A percentile compares a stretch with the other conserved stretches of the same genome.
Evolutionary conservation across 2,888 invertebrate species (phyloP).

Genomic region (Masnerella sp.): DNA sequence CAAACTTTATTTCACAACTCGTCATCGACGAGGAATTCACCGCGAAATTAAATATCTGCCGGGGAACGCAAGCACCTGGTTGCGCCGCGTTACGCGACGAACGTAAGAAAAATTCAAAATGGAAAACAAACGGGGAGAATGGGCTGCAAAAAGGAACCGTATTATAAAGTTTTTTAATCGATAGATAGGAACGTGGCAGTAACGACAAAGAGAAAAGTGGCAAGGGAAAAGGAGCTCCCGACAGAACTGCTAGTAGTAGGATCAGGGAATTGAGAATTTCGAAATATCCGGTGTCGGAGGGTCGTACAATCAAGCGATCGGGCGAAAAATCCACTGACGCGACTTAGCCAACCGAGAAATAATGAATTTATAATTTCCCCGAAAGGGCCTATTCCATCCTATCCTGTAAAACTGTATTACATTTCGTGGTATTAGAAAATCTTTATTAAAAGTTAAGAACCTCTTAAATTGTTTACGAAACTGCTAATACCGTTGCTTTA

Average conservation of each 20-base stretch:
- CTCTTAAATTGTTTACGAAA: conserved; percentile 23
- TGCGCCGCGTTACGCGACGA: conserved; percentile 58
- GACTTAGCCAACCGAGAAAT: conserved; percentile 67
- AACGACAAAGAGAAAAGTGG: conserved; percentile 52
- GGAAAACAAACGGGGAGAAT: conserved; percentile 69
- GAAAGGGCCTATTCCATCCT: conserved; percentile 26
- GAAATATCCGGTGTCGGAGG: conserved; percentile 59
- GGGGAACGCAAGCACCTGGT: conserved; percentile 64
- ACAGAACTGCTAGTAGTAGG: conserved; percentile 33
- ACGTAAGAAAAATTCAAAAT: conserved; percentile 71
- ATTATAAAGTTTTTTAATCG: conserved; percentile 76
- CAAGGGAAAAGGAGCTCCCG: conserved; percentile 25
- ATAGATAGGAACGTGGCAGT: conserved; percentile 67
- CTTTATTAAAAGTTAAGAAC: conserved; percentile 24
- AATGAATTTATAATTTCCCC: conserved; percentile 69
- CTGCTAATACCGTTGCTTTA: conserved; percentile 8
- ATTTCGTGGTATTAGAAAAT: conserved; percentile 15
- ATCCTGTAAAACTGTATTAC: conserved; percentile 19
- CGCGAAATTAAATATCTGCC: conserved; percentile 73
- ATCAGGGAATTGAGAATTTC: conserved; percentile 61
- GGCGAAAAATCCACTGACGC: conserved; percentile 60
- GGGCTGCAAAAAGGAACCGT: conserved; percentile 64
- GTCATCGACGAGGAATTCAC: conserved; percentile 61
- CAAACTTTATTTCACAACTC: conserved; percentile 60
- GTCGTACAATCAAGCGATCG: conserved; percentile 63